Base-by-base conservation (phyloP, 2,888 invertebrate species). In the Amphipyra tragopoginis region DNA sequence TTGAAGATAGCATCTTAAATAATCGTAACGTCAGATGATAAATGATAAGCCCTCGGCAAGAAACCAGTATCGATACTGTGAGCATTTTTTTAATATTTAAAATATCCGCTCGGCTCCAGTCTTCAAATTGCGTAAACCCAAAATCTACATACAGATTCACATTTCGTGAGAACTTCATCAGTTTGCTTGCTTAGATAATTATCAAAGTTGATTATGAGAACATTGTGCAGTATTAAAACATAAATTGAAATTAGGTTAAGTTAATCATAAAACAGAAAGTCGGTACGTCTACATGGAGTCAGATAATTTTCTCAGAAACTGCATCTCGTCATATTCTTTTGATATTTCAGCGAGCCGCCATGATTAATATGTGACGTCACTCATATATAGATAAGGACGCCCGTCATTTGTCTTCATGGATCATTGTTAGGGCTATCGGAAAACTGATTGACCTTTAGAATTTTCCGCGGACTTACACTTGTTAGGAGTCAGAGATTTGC, bases 1-100 rank as follows among this genome's bases (percentile, higher is more conserved):
- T 84, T 75, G 73, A 59, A 77, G 86, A 87, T 84, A 84, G 59
- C 72, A 84, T 87, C 82, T 82, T 80, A 75, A 79, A 81, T 75
- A 79, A 65, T 63, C 47, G 45, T 53, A 57, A 75, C 38, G 47
- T 55, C 63, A 56, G 61, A 82, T 72, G 70, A 74, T 68, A 66
- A 75, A 79, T 71, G 71, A 75, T 69, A 67, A 66, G 50, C 57
- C 29, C 44, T 47, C 42, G 39, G 49, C 13, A 42, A 50, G n/a
- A 64, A 74, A 79, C 69, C 61, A 48, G 77, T 74, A 65, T 57
- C 36, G 36, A 43, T 51, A 36, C 7, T 29, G 36, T 34, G 42
- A 10, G 29, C 0, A 7, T 51, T 61, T 63, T 56, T 72, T 61
- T 49, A 15, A n/a, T 39, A 49, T 47, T 48, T 56, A 45, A 60